Evolutionary conservation across 2,888 invertebrate species (phyloP).

Genomic region (Heteromyza rotundicornis): DNA sequence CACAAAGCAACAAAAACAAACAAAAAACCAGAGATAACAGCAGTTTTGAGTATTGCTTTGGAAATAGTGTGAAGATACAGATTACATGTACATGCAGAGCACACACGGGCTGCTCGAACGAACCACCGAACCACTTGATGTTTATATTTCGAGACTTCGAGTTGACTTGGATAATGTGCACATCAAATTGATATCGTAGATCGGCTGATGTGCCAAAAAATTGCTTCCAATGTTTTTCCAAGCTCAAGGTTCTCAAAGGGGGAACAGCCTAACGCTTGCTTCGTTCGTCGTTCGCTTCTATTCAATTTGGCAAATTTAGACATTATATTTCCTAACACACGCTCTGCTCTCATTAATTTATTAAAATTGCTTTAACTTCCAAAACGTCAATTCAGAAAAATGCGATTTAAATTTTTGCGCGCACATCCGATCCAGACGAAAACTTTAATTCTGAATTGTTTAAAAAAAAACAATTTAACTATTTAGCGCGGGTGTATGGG

Average conservation of each 20-base stretch:
- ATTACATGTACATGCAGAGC: background rate
- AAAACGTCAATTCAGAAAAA: too few relatives aligned
- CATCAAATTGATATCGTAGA: background rate
- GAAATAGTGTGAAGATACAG: background rate
- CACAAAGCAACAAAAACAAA: slow-evolving; percentile 1
- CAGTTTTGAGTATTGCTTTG: slow-evolving; percentile 20
- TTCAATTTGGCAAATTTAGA: background rate
- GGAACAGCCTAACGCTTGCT: background rate
- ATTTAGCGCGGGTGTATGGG: too few relatives aligned
- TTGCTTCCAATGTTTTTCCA: slow-evolving; percentile 1
- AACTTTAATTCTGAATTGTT: too few relatives aligned
- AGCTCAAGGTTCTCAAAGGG: slow-evolving; percentile 19
- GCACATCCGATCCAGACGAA: too few relatives aligned
- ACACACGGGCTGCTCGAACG: background rate
- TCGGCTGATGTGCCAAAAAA: background rate
- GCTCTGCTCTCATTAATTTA: background rate
- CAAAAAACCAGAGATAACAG: slow-evolving; percentile 20
- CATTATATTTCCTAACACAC: background rate
- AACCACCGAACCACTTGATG: background rate
- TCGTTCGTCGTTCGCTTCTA: background rate
- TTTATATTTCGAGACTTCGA: too few relatives aligned
- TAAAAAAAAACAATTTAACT: too few relatives aligned
- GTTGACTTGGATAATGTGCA: too few relatives aligned
- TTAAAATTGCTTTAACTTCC: background rate
- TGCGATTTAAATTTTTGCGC: too few relatives aligned